phyloP scores from a whole-genome alignment of 1,140 invertebrate genomes.

The Anastrepha ludens region DNA sequence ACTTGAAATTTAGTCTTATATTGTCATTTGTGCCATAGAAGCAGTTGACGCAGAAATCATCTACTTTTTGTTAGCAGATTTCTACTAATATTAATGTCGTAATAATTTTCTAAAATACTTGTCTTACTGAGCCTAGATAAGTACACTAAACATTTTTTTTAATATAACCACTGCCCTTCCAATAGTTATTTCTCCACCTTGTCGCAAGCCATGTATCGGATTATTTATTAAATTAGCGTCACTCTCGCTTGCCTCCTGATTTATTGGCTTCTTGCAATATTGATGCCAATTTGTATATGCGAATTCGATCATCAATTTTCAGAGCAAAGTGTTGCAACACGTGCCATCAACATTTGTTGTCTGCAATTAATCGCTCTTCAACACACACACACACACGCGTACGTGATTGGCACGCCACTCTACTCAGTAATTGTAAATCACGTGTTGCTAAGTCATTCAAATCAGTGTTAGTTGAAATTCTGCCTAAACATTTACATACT shows the following conservation, averaged over 20 bases:
- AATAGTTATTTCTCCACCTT: not conserved
- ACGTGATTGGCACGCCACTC: not conserved
- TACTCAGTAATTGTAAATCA: not conserved
- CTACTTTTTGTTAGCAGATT: too few relatives aligned
- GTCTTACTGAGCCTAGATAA: too few relatives aligned
- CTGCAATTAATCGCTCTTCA: slow-evolving; percentile 31
- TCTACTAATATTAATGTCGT: too few relatives aligned
- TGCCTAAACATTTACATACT: not conserved
- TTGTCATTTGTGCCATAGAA: too few relatives aligned
- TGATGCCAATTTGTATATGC: slow-evolving; percentile 11
- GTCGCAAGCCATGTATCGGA: not conserved
- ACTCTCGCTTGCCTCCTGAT: not conserved
- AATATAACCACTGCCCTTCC: too few relatives aligned
- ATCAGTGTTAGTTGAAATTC: slow-evolving; percentile 1
- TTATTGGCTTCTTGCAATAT: not conserved
- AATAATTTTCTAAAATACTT: too few relatives aligned
- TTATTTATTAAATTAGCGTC: slow-evolving; percentile 4
- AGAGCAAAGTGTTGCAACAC: not conserved
- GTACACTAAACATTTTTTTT: too few relatives aligned
- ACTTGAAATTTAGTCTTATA: too few relatives aligned
- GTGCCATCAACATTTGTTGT: not conserved
- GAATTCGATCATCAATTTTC: not conserved
- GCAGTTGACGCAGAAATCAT: too few relatives aligned
- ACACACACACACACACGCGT: not conserved
- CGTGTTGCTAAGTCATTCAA: slow-evolving; percentile 1